Evolutionary conservation across 2,888 invertebrate genomes (phyloP), one percentile per base, ranked within the genome.

Genomic region (Patella ulyssiponensis): DNA sequence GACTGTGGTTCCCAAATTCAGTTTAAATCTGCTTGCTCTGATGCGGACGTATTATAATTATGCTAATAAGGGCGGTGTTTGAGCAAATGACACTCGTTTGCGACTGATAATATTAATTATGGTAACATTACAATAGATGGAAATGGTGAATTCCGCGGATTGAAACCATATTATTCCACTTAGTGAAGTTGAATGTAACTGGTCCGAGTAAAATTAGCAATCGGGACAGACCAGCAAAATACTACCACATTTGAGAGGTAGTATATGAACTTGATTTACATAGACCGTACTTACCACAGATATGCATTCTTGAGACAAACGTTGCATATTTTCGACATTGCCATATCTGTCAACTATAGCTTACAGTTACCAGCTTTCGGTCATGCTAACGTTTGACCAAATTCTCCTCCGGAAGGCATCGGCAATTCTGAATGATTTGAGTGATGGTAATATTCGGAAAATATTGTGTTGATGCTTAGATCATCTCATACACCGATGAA

Each of bases 71-170:
- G 2, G 20, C 56, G 20, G 69, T 76, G 27, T 79, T 77, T 14
- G 27, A 76, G 3, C n/a, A 84, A 79, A 58, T 84, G 85, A 76
- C 17, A 2, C 12, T 54, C 17, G 54, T 86, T 79, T 78, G 82
- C 80, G n/a, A 86, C 85, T 64, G 87, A 87, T 75, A 87, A 86
- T 79, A 84, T 83, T 5, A 84, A 84, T 75, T 83, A 84, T 77
- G n/a, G n/a, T n/a, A 79, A 82, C 71, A 74, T 77, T 69, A 64
- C 58, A n/a, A n/a, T n/a, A n/a, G 82, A 84, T 73, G 83, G 82
- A 54, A 54, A 54, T 1, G 54, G 54, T 15, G 17, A 12, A 12
- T 54, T 54, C 3, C 54, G 3, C 17, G 54, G 54, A 17, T 15
- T 54, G 54, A 54, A 54, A 54, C 17, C 12, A 12, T 17, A 2